Percentiles rank a stretch among this genome's conserved stretches.
Evolutionary conservation across 2,888 invertebrate genomes (phyloP).

Genomic region (Artemia sinica): DNA sequence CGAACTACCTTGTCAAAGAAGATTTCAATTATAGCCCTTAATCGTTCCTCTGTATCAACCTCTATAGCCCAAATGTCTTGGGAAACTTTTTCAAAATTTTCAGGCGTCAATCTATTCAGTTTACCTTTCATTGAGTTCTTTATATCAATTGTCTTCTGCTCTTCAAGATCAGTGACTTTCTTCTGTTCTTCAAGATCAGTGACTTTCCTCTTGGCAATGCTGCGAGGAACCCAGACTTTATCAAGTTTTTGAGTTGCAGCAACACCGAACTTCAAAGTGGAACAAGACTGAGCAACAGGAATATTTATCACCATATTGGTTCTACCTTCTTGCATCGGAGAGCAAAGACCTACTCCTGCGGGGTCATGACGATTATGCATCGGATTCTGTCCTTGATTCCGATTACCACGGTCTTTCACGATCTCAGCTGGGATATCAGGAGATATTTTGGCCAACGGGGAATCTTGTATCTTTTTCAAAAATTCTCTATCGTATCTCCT

Average conservation of each 20-base stretch:
- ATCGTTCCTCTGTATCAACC: slow-evolving; percentile 57
- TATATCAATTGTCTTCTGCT: slow-evolving; percentile 30
- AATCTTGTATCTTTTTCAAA: slow-evolving; percentile 52
- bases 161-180: slow-evolving; percentile 17
- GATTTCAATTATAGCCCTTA: slow-evolving; percentile 66
- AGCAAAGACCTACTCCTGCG: too few species aligned
- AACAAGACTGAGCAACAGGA: too few species aligned
- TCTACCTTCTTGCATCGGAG: too few species aligned
- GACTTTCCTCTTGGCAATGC: slow-evolving; percentile 35
- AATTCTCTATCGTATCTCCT: slow-evolving; percentile 66
- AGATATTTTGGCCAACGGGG: slow-evolving; percentile 52
- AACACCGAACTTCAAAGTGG: too few species aligned
- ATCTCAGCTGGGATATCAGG: slow-evolving; percentile 37
- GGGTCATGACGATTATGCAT: too few species aligned
- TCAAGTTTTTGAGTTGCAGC: slow-evolving; percentile 41
- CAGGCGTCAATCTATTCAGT: slow-evolving; percentile 82
- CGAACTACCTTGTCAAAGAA: slow-evolving; percentile 87
- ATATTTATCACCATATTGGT: too few species aligned
- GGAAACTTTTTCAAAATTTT: slow-evolving; percentile 69
- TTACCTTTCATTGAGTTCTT: slow-evolving; percentile 68
- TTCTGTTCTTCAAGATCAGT: slow-evolving; percentile 33
- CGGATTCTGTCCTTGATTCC: too few species aligned
- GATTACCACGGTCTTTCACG: too few species aligned
- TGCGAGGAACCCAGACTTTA: slow-evolving; percentile 75
- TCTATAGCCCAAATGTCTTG: slow-evolving; percentile 54